These are phyloP conservation scores for Aix galericulata DNA, from an alignment of 2,113 vertebrate species.

Conservation along the genomic window DNA sequence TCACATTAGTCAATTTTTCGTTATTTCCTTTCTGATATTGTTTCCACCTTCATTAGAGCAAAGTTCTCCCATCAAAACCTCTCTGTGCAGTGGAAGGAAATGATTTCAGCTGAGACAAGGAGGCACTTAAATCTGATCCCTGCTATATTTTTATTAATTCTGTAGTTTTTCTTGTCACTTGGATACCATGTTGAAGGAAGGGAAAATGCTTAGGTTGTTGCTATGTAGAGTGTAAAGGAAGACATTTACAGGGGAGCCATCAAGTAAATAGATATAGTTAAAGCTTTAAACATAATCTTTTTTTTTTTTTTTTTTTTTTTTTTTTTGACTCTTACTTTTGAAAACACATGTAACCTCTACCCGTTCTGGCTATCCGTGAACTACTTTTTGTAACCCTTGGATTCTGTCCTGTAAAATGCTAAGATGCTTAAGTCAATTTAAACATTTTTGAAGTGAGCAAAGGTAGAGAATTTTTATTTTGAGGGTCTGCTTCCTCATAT, in stretches of 20 bases:
- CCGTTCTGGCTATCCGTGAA: background rate
- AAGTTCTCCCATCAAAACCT: background rate
- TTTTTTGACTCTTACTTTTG: background rate
- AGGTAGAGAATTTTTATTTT: background rate
- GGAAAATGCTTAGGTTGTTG: slow-evolving; percentile 17
- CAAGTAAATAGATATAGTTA: background rate
- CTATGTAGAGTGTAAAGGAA: background rate
- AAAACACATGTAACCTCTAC: background rate
- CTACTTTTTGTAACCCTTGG: background rate
- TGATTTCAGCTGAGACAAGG: background rate
- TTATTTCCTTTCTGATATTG: slow-evolving; percentile 6
- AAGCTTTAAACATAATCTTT: background rate
- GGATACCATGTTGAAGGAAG: slow-evolving; percentile 8
- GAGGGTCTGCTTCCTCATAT: background rate
- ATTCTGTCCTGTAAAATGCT: background rate
- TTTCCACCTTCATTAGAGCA: slow-evolving; percentile 6
- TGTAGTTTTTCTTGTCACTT: slow-evolving; percentile 21
- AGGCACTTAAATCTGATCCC: slow-evolving; percentile 9
- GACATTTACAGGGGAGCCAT: background rate
- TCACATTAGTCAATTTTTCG: background rate
- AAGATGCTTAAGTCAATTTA: background rate
- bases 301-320: background rate
- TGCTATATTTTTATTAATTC: slow-evolving; percentile 46
- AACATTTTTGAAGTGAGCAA: background rate
- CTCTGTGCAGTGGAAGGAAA: background rate